Evolutionary conservation across 2,888 invertebrate genomes (phyloP).

Genomic region (Neocrepidodera transversa): DNA sequence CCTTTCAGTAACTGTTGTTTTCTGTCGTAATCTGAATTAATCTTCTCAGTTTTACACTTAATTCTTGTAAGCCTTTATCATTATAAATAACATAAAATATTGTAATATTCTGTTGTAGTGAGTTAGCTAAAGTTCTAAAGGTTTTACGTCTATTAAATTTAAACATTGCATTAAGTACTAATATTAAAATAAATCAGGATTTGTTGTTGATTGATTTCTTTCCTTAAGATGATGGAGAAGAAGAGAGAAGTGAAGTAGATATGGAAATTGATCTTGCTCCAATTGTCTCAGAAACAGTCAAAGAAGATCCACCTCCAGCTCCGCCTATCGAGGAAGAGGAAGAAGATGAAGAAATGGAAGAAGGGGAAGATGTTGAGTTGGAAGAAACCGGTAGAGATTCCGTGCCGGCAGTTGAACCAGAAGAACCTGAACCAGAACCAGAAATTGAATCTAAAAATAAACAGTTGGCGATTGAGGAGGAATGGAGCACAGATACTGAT

Average conservation of each 20-base stretch:
- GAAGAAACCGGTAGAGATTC: neutral
- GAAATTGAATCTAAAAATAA: conserved; percentile 15
- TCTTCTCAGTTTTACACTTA: too few relatives aligned
- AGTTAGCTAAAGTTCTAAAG: too few relatives aligned
- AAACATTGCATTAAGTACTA: too few relatives aligned
- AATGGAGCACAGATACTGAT: conserved; percentile 53
- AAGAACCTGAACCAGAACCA: conserved; percentile 34
- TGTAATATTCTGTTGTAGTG: too few relatives aligned
- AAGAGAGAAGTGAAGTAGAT: conserved; percentile 21
- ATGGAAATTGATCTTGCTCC: conserved; percentile 23
- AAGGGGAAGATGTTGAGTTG: conserved; percentile 17
- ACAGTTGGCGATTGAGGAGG: conserved; percentile 42
- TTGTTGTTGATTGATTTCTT: too few relatives aligned
- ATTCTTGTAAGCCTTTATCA: too few relatives aligned
- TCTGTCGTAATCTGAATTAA: too few relatives aligned
- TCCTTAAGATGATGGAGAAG: neutral
- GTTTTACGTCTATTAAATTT: too few relatives aligned
- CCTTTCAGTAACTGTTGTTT: too few relatives aligned
- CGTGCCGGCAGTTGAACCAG: neutral
- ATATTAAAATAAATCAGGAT: too few relatives aligned
- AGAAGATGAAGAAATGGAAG: conserved; percentile 18
- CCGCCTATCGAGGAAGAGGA: conserved; percentile 34
- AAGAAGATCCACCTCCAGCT: conserved; percentile 35
- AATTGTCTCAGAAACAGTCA: neutral
- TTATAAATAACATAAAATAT: too few relatives aligned